Evolutionary conservation across 2,113 vertebrate species (phyloP), one percentile per base, ranked within the genome.

Genomic region (Elachura formosa): DNA sequence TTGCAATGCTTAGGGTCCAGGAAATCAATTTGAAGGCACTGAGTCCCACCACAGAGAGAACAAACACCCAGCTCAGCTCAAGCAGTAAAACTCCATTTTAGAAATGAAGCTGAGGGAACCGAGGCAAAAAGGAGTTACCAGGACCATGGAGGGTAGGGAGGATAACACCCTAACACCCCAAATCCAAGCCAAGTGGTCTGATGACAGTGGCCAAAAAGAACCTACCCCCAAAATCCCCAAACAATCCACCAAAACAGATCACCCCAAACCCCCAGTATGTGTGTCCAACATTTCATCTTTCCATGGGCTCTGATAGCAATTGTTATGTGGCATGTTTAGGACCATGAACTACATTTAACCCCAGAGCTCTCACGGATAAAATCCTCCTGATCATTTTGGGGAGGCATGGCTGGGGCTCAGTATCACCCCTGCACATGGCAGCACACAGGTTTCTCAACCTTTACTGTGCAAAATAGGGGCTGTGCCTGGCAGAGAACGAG

Each of bases 191-290:
- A 31, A 24, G 18, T 40, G 19, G 10, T 55, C 15, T 11, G 3
- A 20, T 43, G 56, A 36, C 41, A 61, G 24, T 48, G 12, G 12
- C 15, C 2, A 25, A 52, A 48, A 31, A 48, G 6, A 54, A 16
- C 33, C 5, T 23, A n/a, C 9, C 24, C 29, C 36, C 52, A 51
- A n/a, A 29, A 19, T 20, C 46, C 11, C 43, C 38, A 40, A 23
- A 62, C 22, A 54, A 26, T 36, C 28, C 68, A 29, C 3, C 16
- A 69, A 23, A 52, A 48, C 38, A 74, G 49, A 10, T 6, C 20
- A n/a, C 22, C 3, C 18, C 34, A 18, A 87, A 8, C 4, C 5
- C 26, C 38, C 29, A 67, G 2, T 12, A 38, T 0, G 6, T 0
- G 0, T 16, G 2, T 33, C 16, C 29, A 12, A 59, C 4, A 0